Evolutionary conservation across 2,113 vertebrate species (phyloP).

Genomic region (Mesitornis unicolor): DNA sequence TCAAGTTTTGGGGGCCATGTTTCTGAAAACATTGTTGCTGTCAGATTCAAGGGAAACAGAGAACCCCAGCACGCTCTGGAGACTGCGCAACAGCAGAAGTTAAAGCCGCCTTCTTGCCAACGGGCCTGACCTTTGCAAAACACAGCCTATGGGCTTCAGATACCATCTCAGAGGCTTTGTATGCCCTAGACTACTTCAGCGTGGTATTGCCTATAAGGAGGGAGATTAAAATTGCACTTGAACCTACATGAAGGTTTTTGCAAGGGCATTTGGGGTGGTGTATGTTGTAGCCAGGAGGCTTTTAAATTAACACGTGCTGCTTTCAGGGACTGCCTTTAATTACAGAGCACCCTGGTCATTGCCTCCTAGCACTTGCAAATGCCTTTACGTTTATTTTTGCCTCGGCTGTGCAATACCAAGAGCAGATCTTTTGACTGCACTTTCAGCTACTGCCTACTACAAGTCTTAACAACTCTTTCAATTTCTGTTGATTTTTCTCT

Average conservation of each 20-base stretch:
- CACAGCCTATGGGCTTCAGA: slow-evolving; percentile 41
- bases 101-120: background rate
- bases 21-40: background rate
- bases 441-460: background rate
- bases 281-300: slow-evolving; percentile 47
- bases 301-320: slow-evolving; percentile 43
- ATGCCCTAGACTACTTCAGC: slow-evolving; percentile 22
- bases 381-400: slow-evolving; percentile 45
- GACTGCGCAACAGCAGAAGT: background rate
- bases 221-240: slow-evolving; percentile 47
- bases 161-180: slow-evolving; percentile 38
- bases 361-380: slow-evolving; percentile 31
- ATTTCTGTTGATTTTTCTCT: slow-evolving; percentile 2
- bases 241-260: slow-evolving; percentile 43
- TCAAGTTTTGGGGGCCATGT: slow-evolving; percentile 35
- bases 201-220: slow-evolving; percentile 15
- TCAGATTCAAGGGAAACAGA: background rate
- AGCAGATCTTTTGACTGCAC: slow-evolving; percentile 4
- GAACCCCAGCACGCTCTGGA: background rate
- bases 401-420: background rate
- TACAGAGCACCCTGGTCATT: slow-evolving; percentile 49
- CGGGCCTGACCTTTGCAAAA: slow-evolving; percentile 8
- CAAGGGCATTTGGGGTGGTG: slow-evolving; percentile 40
- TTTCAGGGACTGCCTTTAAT: slow-evolving; percentile 59
- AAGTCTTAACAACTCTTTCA: background rate